These are phyloP conservation scores for Drosophila erecta DNA, from an alignment of 1,140 invertebrate species.

Conservation along the genomic window DNA sequence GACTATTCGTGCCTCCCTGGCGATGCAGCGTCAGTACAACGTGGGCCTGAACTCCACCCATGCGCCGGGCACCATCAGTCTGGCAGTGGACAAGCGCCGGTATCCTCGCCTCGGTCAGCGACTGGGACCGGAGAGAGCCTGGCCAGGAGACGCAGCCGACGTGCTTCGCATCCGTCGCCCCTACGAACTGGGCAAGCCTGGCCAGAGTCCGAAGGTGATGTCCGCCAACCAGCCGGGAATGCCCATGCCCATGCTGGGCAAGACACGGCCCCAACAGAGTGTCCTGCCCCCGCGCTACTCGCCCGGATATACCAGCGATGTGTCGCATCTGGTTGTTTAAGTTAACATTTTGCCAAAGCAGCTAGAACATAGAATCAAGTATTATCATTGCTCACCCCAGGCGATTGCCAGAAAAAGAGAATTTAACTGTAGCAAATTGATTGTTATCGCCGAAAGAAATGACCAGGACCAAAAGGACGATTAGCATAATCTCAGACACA, in stretches of 20 bases:
- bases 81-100: constrained; percentile 89
- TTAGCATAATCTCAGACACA: not conserved
- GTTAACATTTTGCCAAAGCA: constrained; percentile 64
- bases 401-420: constrained; percentile 34
- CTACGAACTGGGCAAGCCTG: constrained; percentile 68
- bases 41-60: constrained; percentile 91
- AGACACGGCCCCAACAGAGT: constrained; percentile 73
- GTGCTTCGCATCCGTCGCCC: constrained; percentile 85
- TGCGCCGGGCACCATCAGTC: constrained; percentile 90
- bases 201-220: constrained; percentile 59
- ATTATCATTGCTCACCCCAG: constrained; percentile 55
- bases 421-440: constrained; percentile 19
- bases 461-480: constrained; percentile 17
- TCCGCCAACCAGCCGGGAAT: constrained; percentile 46
- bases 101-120: constrained; percentile 84
- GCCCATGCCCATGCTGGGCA: constrained; percentile 58
- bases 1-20: constrained; percentile 90
- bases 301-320: constrained; percentile 88
- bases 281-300: constrained; percentile 87
- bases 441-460: constrained; percentile 33
- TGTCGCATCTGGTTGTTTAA: constrained; percentile 89
- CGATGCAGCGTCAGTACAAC: constrained; percentile 89
- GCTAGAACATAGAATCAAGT: constrained; percentile 19
- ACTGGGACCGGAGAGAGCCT: constrained; percentile 86
- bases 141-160: constrained; percentile 87